Base-by-base conservation (phyloP, 53 echinoderm and acorn worm species). In the Pentamera pediparva region DNA sequence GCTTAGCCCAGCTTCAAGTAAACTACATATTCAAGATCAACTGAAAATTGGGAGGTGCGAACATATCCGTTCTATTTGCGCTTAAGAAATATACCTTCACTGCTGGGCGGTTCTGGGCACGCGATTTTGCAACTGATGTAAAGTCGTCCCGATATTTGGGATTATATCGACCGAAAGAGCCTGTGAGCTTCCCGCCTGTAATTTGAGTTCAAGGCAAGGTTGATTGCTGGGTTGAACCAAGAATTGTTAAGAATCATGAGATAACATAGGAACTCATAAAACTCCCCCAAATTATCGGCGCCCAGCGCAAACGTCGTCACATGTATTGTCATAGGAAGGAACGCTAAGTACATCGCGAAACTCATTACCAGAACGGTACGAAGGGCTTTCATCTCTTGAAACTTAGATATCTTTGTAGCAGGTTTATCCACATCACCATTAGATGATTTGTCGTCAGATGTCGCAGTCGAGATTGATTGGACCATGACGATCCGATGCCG, bases 181-280 rank as follows among this genome's bases (percentile, higher is more conserved):
- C n/a, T n/a, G n/a, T n/a, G n/a, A n/a, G n/a, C n/a, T n/a, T n/a
- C n/a, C n/a, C n/a, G n/a, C 40, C 65, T 65, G 65, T 65, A 65
- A 11, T 40, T 36, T 38, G 37, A 39, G 39, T 65, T 65, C 15
- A 36, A 38, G 27, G 40, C 20, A n/a, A 65, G 24, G 12, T 65
- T 39, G 39, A 65, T 65, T 2, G 40, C n/a, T 36, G 65, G 65
- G 19, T 65, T 65, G 15, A 65, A 65, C 65, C 65, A 65, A 40
- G 65, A 38, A 40, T 65, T 65, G 39, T 15, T 25, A 37, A 35
- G 40, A 20, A 36, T 38, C 65, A 65, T 65, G 1, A 65, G 24
- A 12, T 37, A 65, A 5, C 35, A 33, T 21, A 65, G 22, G 27
- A 65, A 65, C 27, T 65, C 65, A 27, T 65, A 65, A 40, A 65